Conservation (phyloP, 1,140 invertebrate species). For the Lordiphosa stackelbergi region DNA sequence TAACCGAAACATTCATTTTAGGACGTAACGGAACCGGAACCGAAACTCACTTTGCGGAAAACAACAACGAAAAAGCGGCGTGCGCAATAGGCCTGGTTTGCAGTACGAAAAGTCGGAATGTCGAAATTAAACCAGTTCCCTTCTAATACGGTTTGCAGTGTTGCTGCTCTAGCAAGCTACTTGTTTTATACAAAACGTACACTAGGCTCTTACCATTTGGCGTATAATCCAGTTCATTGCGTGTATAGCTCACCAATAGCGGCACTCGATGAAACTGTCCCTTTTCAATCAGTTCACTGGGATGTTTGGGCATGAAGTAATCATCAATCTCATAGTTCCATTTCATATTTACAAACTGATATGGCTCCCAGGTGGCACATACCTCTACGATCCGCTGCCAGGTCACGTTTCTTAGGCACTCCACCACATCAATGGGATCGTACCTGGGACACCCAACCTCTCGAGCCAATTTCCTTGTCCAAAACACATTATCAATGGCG, state of each 20-base stretch:
- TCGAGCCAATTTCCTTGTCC: constrained; percentile 51
- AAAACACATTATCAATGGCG: constrained; percentile 55
- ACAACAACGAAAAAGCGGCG: no score
- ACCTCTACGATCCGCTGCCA: constrained; percentile 52
- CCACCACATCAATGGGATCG: constrained; percentile 36
- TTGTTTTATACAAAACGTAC: no score
- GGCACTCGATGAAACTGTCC: constrained; percentile 82
- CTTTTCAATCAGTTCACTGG: constrained; percentile 78
- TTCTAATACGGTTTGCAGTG: no score
- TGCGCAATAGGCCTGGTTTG: no score
- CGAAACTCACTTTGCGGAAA: no score
- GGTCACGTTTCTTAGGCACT: constrained; percentile 56
- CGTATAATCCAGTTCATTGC: constrained; percentile 83
- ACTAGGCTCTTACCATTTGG: constrained; percentile 55
- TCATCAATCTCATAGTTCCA: constrained; percentile 69
- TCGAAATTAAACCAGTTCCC: no score
- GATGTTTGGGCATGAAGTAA: constrained; percentile 73
- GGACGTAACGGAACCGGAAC: no score
- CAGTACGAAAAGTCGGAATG: no score
- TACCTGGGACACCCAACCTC: constrained; percentile 56
- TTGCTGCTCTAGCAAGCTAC: no score
- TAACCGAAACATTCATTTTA: no score
- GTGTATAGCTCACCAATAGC: constrained; percentile 81
- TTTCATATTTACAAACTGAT: constrained; percentile 59
- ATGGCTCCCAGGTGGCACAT: constrained; percentile 48